These are phyloP conservation scores for Macaria liturata DNA, from an alignment of 2,888 invertebrate genomes.

Conservation along the genomic window DNA sequence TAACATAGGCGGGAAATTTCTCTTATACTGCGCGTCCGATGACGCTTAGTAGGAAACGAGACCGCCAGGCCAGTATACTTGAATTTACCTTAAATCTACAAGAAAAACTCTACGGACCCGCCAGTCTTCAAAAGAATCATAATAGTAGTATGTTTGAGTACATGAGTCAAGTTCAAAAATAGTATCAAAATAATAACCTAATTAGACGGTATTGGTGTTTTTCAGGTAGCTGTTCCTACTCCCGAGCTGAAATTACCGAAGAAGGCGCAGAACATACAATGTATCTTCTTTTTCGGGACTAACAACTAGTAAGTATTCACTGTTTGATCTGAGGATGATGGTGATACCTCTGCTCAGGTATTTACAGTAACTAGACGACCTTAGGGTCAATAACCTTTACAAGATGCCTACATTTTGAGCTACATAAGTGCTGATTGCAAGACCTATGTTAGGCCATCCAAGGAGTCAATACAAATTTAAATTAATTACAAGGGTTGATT, in stretches of 20 bases:
- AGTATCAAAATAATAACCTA: conserved; percentile 43
- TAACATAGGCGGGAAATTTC: conserved; percentile 59
- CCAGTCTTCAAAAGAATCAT: too few species aligned
- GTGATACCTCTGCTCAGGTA: neutral
- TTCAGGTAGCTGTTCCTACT: conserved; percentile 92
- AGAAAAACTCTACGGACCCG: neutral
- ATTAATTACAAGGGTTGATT: too few species aligned
- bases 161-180: conserved; percentile 16
- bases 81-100: neutral
- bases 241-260: conserved; percentile 89
- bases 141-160: too few species aligned
- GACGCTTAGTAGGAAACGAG: conserved; percentile 32
- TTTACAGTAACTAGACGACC: too few species aligned
- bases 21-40: conserved; percentile 38
- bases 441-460: too few species aligned
- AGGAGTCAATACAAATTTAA: too few species aligned
- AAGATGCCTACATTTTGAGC: too few species aligned
- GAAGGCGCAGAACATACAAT: conserved; percentile 89
- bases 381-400: too few species aligned
- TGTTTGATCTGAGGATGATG: neutral
- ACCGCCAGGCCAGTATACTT: conserved; percentile 9
- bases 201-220: conserved; percentile 49
- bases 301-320: conserved; percentile 93
- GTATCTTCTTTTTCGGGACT: conserved; percentile 97
- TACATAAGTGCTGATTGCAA: too few species aligned